Conservation (phyloP, 2,797 vertebrate species). For the Orientallactaga sibirica region DNA sequence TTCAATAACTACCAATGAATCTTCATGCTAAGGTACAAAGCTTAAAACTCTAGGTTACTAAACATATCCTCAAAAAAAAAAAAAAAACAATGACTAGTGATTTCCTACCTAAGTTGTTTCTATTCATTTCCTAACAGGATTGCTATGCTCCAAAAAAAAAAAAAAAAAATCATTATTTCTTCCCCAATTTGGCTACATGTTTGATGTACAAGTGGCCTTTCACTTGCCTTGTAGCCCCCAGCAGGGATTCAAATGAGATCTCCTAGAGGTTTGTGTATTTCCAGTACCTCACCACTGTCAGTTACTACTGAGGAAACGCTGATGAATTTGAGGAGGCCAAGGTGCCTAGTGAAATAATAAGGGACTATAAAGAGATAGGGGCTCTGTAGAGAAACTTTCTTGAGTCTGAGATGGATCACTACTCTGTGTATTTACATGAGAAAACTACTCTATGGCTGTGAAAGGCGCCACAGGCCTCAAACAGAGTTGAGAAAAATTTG, state of each 20-base stretch:
- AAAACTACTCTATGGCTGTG: neutral
- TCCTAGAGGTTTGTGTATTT: neutral
- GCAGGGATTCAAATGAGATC: neutral
- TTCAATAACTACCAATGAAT: neutral
- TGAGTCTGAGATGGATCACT: neutral
- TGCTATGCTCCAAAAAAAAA: neutral
- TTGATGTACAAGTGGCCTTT: neutral
- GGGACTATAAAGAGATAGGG: neutral
- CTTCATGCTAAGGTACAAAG: conserved; percentile 13
- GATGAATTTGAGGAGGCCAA: neutral
- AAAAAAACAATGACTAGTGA: too few relatives aligned
- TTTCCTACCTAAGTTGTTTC: neutral
- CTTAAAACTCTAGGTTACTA: neutral
- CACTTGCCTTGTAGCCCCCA: neutral
- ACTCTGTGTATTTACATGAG: neutral
- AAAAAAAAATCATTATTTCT: neutral
- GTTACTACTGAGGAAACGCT: neutral
- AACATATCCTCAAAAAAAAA: neutral
- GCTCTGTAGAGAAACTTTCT: neutral
- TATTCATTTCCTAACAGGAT: neutral
- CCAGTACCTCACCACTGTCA: neutral
- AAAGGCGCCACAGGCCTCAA: neutral
- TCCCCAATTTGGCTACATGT: neutral
- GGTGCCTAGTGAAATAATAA: neutral
- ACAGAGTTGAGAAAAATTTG: neutral